Base-by-base conservation (phyloP, 2,888 invertebrate species). In the Diaperis boleti region DNA sequence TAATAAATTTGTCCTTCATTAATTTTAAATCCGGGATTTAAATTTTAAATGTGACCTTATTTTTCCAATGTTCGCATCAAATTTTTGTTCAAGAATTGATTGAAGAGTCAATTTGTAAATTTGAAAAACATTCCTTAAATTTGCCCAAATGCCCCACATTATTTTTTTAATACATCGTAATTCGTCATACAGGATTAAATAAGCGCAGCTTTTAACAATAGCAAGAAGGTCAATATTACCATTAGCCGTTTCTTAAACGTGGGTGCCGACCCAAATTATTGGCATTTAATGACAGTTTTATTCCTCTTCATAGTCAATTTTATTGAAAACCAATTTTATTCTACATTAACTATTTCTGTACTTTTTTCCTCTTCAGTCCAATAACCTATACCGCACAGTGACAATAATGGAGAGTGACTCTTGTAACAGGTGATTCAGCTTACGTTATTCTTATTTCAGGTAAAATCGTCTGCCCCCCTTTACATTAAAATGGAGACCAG, bases 401-500 rank as follows among this genome's bases (percentile, higher is more conserved):
- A 10, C 15, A 22, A 57, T 57, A 45, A 57, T 57, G 37, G 45
- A 45, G 45, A 57, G 42, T 57, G 57, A 57, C 31, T 57, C 45
- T 52, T 49, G 22, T 39, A 55, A 55, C 55, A 55, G 55, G 42
- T 55, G 56, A 44, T 56, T 45, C 56, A 22, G 33, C 15, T 56
- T 15, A 14, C 44, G 29, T 56, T 56, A 29, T 56, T 56, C 39
- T 22, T 44, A 56, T 59, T 49, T 41, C 47, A 59, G 47, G 59
- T 60, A 50, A 52, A 52, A 22, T 60, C 26, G 31, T 54, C 41
- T 50, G 39, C 39, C 55, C 61, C 44, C 37, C 33, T 44, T 44
- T 22, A 7, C 52, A 15, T 26, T 31, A 20, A 52, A 35, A 55
- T 60, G 50, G 68, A 65, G 57, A 64, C 50, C 52, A 61, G 56